Evolutionary conservation across 1,140 invertebrate genomes (phyloP).

Genomic region (Dendroctonus valens): DNA sequence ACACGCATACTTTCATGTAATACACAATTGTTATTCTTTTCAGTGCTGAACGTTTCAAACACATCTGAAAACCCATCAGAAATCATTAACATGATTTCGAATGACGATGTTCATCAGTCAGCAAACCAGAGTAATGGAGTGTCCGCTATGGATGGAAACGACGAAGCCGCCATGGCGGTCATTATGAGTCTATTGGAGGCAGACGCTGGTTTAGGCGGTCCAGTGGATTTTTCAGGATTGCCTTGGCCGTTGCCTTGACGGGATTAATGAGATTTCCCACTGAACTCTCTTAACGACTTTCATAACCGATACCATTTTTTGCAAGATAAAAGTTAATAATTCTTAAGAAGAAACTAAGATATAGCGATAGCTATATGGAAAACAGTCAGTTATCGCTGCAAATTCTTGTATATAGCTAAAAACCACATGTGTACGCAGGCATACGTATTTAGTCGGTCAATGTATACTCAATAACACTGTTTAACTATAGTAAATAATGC

Average conservation of each 20-base stretch:
- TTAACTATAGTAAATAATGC: too few relatives aligned
- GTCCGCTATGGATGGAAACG: conserved; percentile 70
- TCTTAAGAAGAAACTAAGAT: too few relatives aligned
- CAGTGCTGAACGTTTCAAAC: conserved; percentile 47
- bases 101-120: conserved; percentile 54
- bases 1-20: too few relatives aligned
- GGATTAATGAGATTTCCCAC: conserved; percentile 7
- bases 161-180: conserved; percentile 88
- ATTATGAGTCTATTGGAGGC: conserved; percentile 90
- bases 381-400: too few relatives aligned
- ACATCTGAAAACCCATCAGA: conserved; percentile 52
- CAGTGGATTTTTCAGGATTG: conserved; percentile 82
- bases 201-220: conserved; percentile 61
- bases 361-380: too few relatives aligned
- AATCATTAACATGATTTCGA: conserved; percentile 63
- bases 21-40: not conserved
- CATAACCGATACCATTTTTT: too few relatives aligned
- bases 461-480: too few relatives aligned
- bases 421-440: too few relatives aligned
- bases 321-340: too few relatives aligned
- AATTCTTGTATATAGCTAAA: too few relatives aligned
- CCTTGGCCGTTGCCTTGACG: conserved; percentile 80
- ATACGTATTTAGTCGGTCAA: too few relatives aligned
- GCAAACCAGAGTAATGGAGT: conserved; percentile 43
- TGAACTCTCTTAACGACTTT: too few relatives aligned